Evolutionary conservation across 2,113 vertebrate species (phyloP).

Genomic region (Chamaea fasciata): DNA sequence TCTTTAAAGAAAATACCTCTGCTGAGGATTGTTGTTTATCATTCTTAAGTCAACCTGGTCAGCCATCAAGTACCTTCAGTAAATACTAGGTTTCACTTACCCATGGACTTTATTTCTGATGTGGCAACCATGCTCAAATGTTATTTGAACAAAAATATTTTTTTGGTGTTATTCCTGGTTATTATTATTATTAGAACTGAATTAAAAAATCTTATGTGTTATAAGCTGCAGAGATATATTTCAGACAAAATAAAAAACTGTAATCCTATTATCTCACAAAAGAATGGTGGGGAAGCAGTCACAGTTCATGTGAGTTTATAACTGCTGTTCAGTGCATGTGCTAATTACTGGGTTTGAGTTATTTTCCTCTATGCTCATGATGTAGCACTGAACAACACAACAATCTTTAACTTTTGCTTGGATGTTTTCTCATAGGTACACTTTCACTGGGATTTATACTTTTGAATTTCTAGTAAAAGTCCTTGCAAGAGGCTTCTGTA

Average conservation of each 20-base stretch:
- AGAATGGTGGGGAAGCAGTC: background rate
- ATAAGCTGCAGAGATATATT: background rate
- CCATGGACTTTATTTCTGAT: background rate
- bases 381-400: background rate
- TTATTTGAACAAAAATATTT: background rate
- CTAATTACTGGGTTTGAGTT: background rate
- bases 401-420: background rate
- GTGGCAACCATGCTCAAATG: background rate
- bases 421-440: slow-evolving; percentile 76
- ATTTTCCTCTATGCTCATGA: background rate
- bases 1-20: background rate
- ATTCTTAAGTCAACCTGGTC: background rate
- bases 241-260: background rate
- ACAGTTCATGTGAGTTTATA: background rate
- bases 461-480: slow-evolving; percentile 94
- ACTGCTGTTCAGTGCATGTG: background rate
- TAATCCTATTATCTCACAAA: background rate
- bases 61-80: background rate
- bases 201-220: background rate
- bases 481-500: slow-evolving; percentile 91
- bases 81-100: background rate
- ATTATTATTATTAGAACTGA: background rate
- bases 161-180: background rate
- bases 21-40: background rate
- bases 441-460: slow-evolving; percentile 95